Conservation (phyloP, 2,888 invertebrate species). For the Trypoxylon attenuatum region DNA sequence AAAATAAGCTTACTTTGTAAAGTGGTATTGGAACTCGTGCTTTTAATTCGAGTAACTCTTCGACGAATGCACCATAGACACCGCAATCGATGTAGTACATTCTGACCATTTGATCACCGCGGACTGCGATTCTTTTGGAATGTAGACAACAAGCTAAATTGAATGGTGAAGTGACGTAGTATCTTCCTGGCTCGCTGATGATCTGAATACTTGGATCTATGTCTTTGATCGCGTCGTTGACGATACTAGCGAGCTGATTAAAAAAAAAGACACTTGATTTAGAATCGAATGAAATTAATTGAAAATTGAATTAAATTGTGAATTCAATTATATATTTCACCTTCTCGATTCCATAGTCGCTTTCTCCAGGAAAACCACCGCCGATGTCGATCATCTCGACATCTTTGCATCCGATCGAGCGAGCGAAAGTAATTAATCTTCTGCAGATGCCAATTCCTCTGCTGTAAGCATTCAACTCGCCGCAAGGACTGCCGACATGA, state of each 20-base stretch:
- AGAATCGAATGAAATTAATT: slow-evolving; percentile 1
- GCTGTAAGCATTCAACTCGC: slow-evolving; percentile 75
- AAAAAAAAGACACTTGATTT: slow-evolving; percentile 10
- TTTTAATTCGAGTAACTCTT: slow-evolving; percentile 68
- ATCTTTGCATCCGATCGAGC: slow-evolving; percentile 75
- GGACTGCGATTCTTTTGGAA: slow-evolving; percentile 73
- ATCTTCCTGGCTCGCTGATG: slow-evolving; percentile 80
- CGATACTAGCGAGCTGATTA: slow-evolving; percentile 69
- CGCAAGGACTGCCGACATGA: slow-evolving; percentile 66
- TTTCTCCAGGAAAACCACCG: slow-evolving; percentile 78
- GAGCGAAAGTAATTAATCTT: slow-evolving; percentile 75
- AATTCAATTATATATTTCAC: neutral
- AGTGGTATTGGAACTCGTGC: slow-evolving; percentile 53
- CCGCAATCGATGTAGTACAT: slow-evolving; percentile 81
- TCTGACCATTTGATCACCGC: slow-evolving; percentile 48
- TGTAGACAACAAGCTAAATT: slow-evolving; percentile 78
- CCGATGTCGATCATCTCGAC: slow-evolving; percentile 78
- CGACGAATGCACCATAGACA: slow-evolving; percentile 80
- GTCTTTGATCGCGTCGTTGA: slow-evolving; percentile 76
- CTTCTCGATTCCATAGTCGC: slow-evolving; percentile 52
- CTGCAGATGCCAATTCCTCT: slow-evolving; percentile 76
- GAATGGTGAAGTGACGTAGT: slow-evolving; percentile 79
- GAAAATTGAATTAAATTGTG: neutral
- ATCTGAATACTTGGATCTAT: slow-evolving; percentile 69
- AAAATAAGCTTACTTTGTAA: slow-evolving; percentile 35